Evolutionary conservation across 2,888 invertebrate species (phyloP), one percentile per base, ranked within the genome.

Genomic region (Gandaritis pyraliata): DNA sequence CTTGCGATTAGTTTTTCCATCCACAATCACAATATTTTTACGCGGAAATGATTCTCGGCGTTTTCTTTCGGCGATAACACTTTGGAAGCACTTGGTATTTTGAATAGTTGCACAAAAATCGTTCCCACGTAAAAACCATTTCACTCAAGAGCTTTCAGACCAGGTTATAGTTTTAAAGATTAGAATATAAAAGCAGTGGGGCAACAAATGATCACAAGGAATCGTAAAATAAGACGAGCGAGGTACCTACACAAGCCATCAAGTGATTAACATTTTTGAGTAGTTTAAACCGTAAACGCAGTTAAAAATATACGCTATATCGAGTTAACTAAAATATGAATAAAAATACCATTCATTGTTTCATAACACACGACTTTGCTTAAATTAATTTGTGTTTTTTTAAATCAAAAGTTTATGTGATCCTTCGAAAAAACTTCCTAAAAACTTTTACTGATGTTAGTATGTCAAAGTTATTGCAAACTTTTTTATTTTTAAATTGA

Each of bases 101-200:
- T 61, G 46, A 60, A 65, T 83, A 80, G 73, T 83, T 86, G 91
- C 92, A 91, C 91, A 92, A 92, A 92, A 92, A 92, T 92, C 92
- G 91, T 92, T 92, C 92, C 92, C 92, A 92, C 92, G 92, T 92
- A 92, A 92, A 92, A 92, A 92, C 92, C 92, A 92, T 92, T 92
- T 92, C 92, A 92, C 92, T 92, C 92, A 88, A 90, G 87, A 89
- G 92, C 92, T 92, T 91, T 91, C 92, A 92, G 82, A 89, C 92
- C 87, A 90, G 84, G 82, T 83, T 74, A 61, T 60, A 78, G 80
- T 83, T 85, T 76, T 73, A 77, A 72, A 66, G 55, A 53, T 58
- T 47, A 51, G 33, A 47, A 23, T 49, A 57, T 58, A 55, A 58
- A 49, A 62, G 64, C 53, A 62, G 48, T 51, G 41, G 18, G 56